Conservation (phyloP, 1,140 invertebrate species). For the Rhyacophila brunnea region DNA sequence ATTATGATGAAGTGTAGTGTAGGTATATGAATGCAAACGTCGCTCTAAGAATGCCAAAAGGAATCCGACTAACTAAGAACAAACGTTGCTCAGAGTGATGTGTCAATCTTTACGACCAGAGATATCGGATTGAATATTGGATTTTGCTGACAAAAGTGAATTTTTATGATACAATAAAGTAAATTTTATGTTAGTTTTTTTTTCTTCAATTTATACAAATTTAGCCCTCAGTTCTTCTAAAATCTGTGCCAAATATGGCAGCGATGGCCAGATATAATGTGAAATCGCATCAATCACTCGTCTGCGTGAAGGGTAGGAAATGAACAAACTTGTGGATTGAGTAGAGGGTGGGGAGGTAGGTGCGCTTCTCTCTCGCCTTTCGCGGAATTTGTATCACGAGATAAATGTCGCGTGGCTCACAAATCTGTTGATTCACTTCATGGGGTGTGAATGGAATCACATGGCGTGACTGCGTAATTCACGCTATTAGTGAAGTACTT, state of each 20-base stretch:
- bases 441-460: neutral
- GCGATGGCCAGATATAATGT: slow-evolving; percentile 32
- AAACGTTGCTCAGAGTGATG: too few species aligned
- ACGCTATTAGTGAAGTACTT: neutral
- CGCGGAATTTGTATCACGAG: neutral
- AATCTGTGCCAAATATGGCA: neutral
- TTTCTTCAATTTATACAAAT: too few species aligned
- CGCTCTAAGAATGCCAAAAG: too few species aligned
- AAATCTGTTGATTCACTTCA: neutral
- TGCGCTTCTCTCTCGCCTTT: neutral
- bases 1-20: too few species aligned
- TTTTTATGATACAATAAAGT: too few species aligned
- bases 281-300: slow-evolving; percentile 33
- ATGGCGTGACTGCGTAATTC: slow-evolving; percentile 11
- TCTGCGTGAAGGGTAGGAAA: slow-evolving; percentile 33
- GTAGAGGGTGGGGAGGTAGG: neutral
- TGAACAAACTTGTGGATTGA: slow-evolving; percentile 34
- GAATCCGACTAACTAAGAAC: too few species aligned
- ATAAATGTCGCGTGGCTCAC: neutral
- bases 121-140: too few species aligned
- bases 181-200: too few species aligned
- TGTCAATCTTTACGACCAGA: too few species aligned
- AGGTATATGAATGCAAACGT: too few species aligned
- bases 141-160: too few species aligned
- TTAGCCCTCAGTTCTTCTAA: too few species aligned